Evolutionary conservation across 2,113 vertebrate species (phyloP).

Genomic region (Oryctolagus cuniculus): DNA sequence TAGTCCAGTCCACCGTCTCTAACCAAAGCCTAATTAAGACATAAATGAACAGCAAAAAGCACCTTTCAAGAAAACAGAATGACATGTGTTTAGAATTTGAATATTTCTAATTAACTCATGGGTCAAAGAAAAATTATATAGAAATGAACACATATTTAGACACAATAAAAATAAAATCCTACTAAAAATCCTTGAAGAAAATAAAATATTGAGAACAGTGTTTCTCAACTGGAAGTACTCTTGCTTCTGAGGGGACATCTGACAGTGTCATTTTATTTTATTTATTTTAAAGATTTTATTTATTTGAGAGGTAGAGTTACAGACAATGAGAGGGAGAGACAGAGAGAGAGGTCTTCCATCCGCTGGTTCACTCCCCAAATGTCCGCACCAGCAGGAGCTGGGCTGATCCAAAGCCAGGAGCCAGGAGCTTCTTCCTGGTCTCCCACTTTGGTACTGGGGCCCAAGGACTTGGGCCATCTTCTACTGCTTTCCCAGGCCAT

Average conservation of each 20-base stretch:
- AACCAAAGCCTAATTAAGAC: neutral
- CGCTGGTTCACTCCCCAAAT: too few relatives aligned
- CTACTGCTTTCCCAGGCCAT: too few relatives aligned
- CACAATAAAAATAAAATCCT: neutral
- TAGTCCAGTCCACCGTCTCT: neutral
- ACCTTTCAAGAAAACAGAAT: neutral
- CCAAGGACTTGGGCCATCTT: too few relatives aligned
- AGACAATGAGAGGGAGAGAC: too few relatives aligned
- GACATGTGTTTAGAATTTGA: neutral
- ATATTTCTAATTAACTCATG: neutral
- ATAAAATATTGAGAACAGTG: neutral
- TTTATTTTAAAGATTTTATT: too few relatives aligned
- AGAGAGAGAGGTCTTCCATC: too few relatives aligned
- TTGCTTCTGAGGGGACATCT: neutral
- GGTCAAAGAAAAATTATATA: neutral
- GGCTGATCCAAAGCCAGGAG: too few relatives aligned
- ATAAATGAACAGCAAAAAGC: neutral
- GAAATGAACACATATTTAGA: conserved; percentile 16
- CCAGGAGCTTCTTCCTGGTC: too few relatives aligned
- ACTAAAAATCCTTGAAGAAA: neutral
- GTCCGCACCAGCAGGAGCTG: too few relatives aligned
- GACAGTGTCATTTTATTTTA: neutral
- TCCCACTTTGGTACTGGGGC: too few relatives aligned
- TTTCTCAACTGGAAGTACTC: neutral
- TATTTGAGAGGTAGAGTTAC: too few relatives aligned